Conservation (phyloP, 2,113 vertebrate species). For the Peromyscus leucopus region DNA sequence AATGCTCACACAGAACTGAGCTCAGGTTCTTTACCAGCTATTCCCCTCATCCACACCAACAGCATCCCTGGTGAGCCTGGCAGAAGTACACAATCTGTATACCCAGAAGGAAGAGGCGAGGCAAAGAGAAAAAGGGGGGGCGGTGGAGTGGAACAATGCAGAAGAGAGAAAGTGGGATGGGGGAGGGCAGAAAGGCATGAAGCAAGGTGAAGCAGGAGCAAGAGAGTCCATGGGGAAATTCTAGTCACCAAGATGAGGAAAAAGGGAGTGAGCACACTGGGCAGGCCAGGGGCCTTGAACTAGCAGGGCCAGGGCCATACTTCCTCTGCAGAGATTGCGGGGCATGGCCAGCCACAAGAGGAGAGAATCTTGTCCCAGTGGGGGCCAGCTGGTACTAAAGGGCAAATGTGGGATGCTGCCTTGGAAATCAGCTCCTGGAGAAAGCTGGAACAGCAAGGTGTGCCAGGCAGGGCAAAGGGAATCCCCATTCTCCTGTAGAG, state of each 20-base stretch:
- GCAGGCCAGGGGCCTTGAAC: neutral
- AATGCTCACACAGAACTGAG: neutral
- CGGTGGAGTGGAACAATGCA: neutral
- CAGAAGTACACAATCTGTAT: neutral
- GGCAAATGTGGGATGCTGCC: neutral
- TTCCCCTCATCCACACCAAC: neutral
- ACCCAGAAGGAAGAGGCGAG: neutral
- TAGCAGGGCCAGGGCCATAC: neutral
- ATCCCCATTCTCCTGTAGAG: neutral
- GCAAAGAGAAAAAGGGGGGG: neutral
- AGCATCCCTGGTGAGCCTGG: neutral
- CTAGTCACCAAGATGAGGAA: neutral
- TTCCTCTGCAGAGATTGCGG: neutral
- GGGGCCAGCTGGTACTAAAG: neutral
- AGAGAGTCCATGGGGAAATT: neutral
- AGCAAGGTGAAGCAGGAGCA: neutral
- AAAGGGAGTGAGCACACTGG: no score
- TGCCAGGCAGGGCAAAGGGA: neutral
- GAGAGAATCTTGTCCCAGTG: neutral
- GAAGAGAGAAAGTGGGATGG: neutral
- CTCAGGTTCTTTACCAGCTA: neutral
- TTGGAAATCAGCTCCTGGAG: neutral
- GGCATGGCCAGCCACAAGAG: neutral
- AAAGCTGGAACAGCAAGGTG: neutral
- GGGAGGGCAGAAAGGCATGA: neutral